Evolutionary conservation across 1,140 invertebrate species (phyloP).

Genomic region (Dryas iulia): DNA sequence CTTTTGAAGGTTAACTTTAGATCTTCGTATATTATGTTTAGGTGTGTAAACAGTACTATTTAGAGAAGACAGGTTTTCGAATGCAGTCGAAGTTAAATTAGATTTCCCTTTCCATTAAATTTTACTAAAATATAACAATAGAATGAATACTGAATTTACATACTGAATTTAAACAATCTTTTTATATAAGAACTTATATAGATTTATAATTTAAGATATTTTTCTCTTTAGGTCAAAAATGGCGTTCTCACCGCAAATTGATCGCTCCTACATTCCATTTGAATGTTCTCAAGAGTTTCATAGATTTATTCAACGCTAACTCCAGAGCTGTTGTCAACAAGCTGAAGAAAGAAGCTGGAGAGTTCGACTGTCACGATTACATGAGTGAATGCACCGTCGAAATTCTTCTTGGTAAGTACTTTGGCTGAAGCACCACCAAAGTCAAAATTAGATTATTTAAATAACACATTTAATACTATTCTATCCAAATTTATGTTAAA

Average conservation of each 20-base stretch:
- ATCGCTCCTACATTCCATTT: slow-evolving; percentile 92
- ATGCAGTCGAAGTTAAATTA: no score
- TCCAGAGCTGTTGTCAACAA: slow-evolving; percentile 85
- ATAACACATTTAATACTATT: no score
- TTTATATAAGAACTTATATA: no score
- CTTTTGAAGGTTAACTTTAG: slow-evolving; percentile 10
- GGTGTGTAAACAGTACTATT: not conserved
- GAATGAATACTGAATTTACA: no score
- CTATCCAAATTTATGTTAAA: no score
- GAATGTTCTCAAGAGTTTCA: slow-evolving; percentile 90
- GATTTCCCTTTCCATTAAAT: no score
- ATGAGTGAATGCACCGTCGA: slow-evolving; percentile 92
- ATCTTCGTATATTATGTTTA: not conserved
- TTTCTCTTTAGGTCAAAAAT: slow-evolving; percentile 85
- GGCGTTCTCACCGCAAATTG: slow-evolving; percentile 89
- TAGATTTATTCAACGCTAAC: slow-evolving; percentile 90
- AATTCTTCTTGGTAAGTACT: slow-evolving; percentile 86
- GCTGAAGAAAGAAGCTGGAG: slow-evolving; percentile 83
- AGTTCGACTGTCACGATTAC: slow-evolving; percentile 90
- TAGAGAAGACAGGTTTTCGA: not conserved
- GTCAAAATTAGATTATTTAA: no score
- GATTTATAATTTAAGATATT: no score
- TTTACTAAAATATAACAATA: no score
- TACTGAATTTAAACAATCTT: no score
- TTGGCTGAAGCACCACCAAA: not conserved